These are phyloP conservation scores for Galeopterus variegatus DNA, from an alignment of 2,113 vertebrate species.

Conservation along the genomic window DNA sequence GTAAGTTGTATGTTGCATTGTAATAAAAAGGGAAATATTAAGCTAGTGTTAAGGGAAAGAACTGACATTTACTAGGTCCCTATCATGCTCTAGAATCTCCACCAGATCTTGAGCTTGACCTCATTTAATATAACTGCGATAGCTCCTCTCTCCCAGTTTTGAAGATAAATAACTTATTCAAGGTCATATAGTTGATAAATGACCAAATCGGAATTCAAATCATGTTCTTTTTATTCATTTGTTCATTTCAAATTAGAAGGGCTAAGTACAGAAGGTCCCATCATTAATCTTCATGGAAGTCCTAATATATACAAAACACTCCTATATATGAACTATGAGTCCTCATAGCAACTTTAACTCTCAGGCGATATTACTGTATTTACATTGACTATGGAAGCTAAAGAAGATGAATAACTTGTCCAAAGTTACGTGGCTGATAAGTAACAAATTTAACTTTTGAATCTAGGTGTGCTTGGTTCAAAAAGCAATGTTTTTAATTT, in stretches of 20 bases:
- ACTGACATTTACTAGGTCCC: background rate
- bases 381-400: background rate
- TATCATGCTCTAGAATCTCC: background rate
- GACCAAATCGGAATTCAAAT: conserved; percentile 30
- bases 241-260: background rate
- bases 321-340: background rate
- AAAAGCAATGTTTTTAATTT: background rate
- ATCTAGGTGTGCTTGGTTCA: background rate
- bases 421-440: background rate
- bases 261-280: background rate
- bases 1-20: background rate
- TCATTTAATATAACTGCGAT: background rate
- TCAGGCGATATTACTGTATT: background rate
- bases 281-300: background rate
- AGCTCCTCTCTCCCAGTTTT: background rate
- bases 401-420: background rate
- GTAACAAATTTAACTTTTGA: background rate
- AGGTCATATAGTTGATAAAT: background rate
- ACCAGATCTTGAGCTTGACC: background rate
- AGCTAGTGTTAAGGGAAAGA: background rate
- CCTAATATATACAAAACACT: background rate
- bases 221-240: background rate
- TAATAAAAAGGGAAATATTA: background rate
- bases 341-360: background rate
- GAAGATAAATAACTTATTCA: background rate